Evolutionary conservation across 2,113 vertebrate species (phyloP).

Genomic region (Macrotis lagotis): DNA sequence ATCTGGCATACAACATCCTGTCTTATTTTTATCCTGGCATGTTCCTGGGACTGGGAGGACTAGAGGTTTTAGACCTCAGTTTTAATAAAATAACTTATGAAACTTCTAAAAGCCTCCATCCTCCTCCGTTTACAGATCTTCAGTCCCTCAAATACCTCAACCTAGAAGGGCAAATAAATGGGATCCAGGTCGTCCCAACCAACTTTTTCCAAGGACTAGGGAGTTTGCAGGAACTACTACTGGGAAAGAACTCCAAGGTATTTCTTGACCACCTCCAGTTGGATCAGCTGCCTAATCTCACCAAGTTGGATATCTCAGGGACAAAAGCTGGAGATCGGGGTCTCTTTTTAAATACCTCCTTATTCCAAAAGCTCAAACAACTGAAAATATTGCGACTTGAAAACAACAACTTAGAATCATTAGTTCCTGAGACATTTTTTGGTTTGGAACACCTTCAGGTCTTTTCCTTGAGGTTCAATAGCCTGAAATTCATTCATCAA

Average conservation of each 20-base stretch:
- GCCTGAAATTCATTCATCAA: slow-evolving; percentile 81
- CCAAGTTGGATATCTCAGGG: slow-evolving; percentile 82
- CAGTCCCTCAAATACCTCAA: slow-evolving; percentile 70
- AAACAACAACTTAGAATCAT: slow-evolving; percentile 84
- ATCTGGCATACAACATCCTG: slow-evolving; percentile 88
- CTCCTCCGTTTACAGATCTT: slow-evolving; percentile 83
- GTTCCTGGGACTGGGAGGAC: slow-evolving; percentile 64
- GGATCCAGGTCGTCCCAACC: slow-evolving; percentile 67
- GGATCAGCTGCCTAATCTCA: slow-evolving; percentile 78
- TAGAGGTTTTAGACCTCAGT: slow-evolving; percentile 71
- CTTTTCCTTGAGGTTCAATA: slow-evolving; percentile 86
- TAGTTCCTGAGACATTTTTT: slow-evolving; percentile 86
- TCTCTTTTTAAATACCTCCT: slow-evolving; percentile 55
- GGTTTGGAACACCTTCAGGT: slow-evolving; percentile 84
- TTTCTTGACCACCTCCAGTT: slow-evolving; percentile 88
- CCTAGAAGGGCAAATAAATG: slow-evolving; percentile 69
- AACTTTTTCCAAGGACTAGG: slow-evolving; percentile 69
- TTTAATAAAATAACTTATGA: slow-evolving; percentile 71
- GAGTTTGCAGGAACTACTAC: slow-evolving; percentile 76
- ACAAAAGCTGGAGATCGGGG: slow-evolving; percentile 62
- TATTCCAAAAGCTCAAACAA: slow-evolving; percentile 87
- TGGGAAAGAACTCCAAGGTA: slow-evolving; percentile 73
- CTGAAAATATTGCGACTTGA: slow-evolving; percentile 84
- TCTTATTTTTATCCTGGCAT: neutral
- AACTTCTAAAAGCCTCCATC: slow-evolving; percentile 70